These are phyloP conservation scores for Orestias chungarensis DNA, from an alignment of 2,797 vertebrate species.

Conservation along the genomic window DNA sequence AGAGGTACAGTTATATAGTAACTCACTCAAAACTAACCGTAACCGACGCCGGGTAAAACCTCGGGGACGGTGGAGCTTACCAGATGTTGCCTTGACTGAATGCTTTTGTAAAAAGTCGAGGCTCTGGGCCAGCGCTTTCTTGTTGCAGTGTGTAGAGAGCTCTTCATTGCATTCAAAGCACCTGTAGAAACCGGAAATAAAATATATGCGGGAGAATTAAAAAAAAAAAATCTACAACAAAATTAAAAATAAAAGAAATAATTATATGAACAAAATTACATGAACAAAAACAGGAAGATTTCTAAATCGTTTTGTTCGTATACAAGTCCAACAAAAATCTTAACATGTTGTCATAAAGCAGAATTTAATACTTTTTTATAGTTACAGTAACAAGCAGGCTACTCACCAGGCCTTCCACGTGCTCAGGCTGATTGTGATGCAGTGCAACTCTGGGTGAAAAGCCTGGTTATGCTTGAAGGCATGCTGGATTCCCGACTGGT, in stretches of 20 bases:
- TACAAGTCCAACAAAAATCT: constrained; percentile 2
- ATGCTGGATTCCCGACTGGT: constrained; percentile 90
- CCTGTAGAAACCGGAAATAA: constrained; percentile 75
- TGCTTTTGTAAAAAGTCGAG: constrained; percentile 97
- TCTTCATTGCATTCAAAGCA: constrained; percentile 99
- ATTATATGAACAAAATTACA: not conserved
- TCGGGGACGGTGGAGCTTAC: constrained; percentile 72
- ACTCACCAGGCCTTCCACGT: constrained; percentile 96
- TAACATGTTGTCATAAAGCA: not conserved
- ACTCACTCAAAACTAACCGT: constrained; percentile 14
- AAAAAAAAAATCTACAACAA: not conserved
- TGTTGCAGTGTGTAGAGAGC: constrained; percentile 95
- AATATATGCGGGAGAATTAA: not conserved
- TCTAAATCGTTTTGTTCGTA: not conserved
- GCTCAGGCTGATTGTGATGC: constrained; percentile 91
- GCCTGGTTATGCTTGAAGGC: constrained; percentile 89
- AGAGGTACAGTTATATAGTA: not conserved
- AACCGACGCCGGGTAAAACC: constrained; percentile 17
- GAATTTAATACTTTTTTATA: constrained; percentile 6
- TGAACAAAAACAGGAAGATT: constrained; percentile 3
- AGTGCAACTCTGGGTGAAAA: constrained; percentile 86
- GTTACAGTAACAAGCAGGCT: constrained; percentile 8
- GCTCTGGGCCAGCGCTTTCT: constrained; percentile 94
- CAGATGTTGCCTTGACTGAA: constrained; percentile 88
- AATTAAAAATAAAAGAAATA: not conserved